phyloP scores from a whole-genome alignment of 2,888 invertebrate genomes.

The Eucera pruinosa region DNA sequence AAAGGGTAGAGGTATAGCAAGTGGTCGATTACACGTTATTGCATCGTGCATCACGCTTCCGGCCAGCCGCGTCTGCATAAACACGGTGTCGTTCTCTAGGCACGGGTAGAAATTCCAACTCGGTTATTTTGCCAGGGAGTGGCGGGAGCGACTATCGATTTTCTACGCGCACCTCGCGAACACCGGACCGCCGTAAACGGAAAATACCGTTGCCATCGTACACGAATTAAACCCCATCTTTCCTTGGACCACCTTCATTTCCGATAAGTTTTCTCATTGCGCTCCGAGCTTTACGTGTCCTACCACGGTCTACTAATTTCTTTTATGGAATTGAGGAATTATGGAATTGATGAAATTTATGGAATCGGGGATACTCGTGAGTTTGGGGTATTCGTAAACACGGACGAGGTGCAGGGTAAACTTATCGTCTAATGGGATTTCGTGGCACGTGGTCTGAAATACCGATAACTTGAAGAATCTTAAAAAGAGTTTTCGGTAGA shows the following conservation, averaged over 20 bases:
- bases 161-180: constrained; percentile 55
- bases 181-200: constrained; percentile 49
- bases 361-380: no score
- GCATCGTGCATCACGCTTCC: constrained; percentile 29
- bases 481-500: no score
- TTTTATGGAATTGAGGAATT: no score
- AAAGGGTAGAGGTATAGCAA: constrained; percentile 9
- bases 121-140: constrained; percentile 69
- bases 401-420: no score
- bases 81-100: constrained; percentile 59
- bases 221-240: constrained; percentile 50
- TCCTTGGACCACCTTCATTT: not conserved
- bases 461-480: no score
- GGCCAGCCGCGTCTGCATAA: constrained; percentile 56
- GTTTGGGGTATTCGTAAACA: no score
- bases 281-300: not conserved
- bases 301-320: not conserved
- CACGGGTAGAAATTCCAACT: constrained; percentile 62
- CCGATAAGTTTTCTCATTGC: not conserved
- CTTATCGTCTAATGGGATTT: no score
- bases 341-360: no score
- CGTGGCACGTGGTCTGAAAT: no score
- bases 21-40: constrained; percentile 56
- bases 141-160: constrained; percentile 68
- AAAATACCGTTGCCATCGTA: constrained; percentile 47